Evolutionary conservation across 2,113 vertebrate species (phyloP).

Genomic region (Phyllostomus hastatus): DNA sequence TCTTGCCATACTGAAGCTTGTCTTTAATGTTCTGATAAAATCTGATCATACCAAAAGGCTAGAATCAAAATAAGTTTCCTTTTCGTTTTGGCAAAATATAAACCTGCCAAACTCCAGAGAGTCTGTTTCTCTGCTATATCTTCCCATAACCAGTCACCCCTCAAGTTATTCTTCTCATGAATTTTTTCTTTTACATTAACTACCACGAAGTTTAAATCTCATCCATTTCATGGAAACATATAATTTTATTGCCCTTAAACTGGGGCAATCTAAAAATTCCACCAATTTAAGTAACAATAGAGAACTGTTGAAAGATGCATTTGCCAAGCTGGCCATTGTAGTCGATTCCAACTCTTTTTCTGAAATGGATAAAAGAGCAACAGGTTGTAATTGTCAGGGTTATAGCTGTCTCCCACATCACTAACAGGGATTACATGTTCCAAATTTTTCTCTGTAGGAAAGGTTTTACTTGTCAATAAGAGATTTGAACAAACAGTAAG

Average conservation of each 20-base stretch:
- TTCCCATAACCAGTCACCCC: background rate
- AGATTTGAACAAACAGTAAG: conserved; percentile 80
- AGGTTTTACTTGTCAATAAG: conserved; percentile 79
- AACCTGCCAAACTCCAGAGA: background rate
- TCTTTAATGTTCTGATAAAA: background rate
- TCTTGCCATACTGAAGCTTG: background rate
- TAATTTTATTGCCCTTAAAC: conserved; percentile 47
- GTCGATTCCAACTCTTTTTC: conserved; percentile 54
- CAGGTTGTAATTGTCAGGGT: conserved; percentile 80
- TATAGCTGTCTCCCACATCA: conserved; percentile 73
- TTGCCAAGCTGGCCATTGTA: conserved; percentile 19
- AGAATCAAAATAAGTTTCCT: background rate
- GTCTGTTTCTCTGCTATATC: background rate
- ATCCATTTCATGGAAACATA: conserved; percentile 10
- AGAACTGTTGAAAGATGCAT: conserved; percentile 4
- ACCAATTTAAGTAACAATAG: conserved; percentile 50
- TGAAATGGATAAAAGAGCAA: conserved; percentile 79
- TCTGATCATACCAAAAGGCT: background rate
- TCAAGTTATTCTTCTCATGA: background rate
- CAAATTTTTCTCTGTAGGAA: conserved; percentile 80
- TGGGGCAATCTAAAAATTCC: conserved; percentile 22
- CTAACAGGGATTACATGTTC: conserved; percentile 74
- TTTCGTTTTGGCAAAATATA: background rate
- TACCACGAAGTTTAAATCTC: conserved; percentile 48
- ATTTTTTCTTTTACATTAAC: conserved; percentile 27